A percentile compares a stretch with the other conserved stretches of the same genome.
These are phyloP conservation scores for Clinocottus analis DNA, from an alignment of 2,113 vertebrate genomes.

Conservation along the genomic window DNA sequence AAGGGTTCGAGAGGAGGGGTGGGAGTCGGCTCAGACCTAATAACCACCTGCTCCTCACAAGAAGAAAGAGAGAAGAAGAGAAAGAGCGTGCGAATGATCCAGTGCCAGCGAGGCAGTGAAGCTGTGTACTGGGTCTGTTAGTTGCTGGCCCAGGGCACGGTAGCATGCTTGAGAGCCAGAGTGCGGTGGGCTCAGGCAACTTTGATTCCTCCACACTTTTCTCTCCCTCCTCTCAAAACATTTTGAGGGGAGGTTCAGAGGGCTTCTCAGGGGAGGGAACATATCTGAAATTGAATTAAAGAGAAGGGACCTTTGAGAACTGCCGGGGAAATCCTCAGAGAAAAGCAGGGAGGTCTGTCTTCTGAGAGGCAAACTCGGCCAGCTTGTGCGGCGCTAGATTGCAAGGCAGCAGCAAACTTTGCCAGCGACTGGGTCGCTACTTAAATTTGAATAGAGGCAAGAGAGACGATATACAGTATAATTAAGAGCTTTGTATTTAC, in stretches of 20 bases:
- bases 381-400: constrained; percentile 1
- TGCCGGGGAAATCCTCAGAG: constrained; percentile 43
- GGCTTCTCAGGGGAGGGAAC: constrained; percentile 41
- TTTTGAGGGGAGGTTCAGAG: constrained; percentile 37
- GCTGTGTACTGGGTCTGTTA: constrained; percentile 9
- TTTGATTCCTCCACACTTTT: constrained; percentile 34
- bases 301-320: constrained; percentile 39
- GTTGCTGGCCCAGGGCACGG: constrained; percentile 9
- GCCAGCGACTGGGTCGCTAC: constrained; percentile 4
- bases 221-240: constrained; percentile 28
- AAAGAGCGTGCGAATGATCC: constrained; percentile 33
- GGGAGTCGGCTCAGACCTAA: constrained; percentile 56
- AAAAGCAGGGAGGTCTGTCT: constrained; percentile 18
- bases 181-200: constrained; percentile 2
- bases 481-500: constrained; percentile 3
- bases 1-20: constrained; percentile 47
- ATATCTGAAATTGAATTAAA: constrained; percentile 57
- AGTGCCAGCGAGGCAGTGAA: constrained; percentile 23
- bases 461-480: not conserved
- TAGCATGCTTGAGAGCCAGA: constrained; percentile 23
- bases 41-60: constrained; percentile 62
- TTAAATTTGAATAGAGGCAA: constrained; percentile 5
- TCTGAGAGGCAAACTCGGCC: constrained; percentile 26
- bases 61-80: constrained; percentile 26
- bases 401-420: not conserved